A percentile compares a stretch with the other conserved stretches of the same genome.
phyloP scores from a whole-genome alignment of 2,888 invertebrate species.

The Leptinotarsa haldemani region DNA sequence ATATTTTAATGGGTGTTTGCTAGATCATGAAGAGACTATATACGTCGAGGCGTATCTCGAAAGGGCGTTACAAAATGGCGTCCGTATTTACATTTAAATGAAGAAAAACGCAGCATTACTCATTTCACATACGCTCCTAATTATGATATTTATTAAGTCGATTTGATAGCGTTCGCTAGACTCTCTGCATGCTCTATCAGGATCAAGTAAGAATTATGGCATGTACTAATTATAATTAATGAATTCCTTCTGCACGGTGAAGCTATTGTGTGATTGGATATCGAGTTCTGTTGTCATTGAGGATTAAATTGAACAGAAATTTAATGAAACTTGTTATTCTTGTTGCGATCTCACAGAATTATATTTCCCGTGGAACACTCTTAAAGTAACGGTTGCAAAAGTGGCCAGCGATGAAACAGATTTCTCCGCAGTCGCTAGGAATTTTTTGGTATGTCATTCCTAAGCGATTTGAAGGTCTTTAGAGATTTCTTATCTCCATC shows the following conservation, averaged over 20 bases:
- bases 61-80: slow-evolving; percentile 62
- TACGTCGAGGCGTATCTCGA: slow-evolving; percentile 53
- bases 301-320: slow-evolving; percentile 6
- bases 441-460: too few relatives aligned
- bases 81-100: slow-evolving; percentile 62
- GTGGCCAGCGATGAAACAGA: too few relatives aligned
- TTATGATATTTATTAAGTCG: slow-evolving; percentile 40
- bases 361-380: too few relatives aligned
- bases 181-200: not conserved
- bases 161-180: slow-evolving; percentile 24
- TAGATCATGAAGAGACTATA: slow-evolving; percentile 52
- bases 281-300: slow-evolving; percentile 4
- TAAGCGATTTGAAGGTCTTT: too few relatives aligned
- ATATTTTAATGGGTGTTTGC: slow-evolving; percentile 35
- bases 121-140: slow-evolving; percentile 36
- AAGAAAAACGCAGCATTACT: slow-evolving; percentile 52
- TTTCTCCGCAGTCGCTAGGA: too few relatives aligned
- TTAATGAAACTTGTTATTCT: not conserved
- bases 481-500: too few relatives aligned
- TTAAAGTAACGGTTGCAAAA: too few relatives aligned
- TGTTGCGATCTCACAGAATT: not conserved
- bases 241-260: slow-evolving; percentile 21
- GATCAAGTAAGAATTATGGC: slow-evolving; percentile 27
- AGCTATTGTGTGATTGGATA: slow-evolving; percentile 16
- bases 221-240: slow-evolving; percentile 33